Evolutionary conservation across 1,140 invertebrate species (phyloP), one percentile per base, ranked within the genome.

Genomic region (Plectrocnemia conspersa): DNA sequence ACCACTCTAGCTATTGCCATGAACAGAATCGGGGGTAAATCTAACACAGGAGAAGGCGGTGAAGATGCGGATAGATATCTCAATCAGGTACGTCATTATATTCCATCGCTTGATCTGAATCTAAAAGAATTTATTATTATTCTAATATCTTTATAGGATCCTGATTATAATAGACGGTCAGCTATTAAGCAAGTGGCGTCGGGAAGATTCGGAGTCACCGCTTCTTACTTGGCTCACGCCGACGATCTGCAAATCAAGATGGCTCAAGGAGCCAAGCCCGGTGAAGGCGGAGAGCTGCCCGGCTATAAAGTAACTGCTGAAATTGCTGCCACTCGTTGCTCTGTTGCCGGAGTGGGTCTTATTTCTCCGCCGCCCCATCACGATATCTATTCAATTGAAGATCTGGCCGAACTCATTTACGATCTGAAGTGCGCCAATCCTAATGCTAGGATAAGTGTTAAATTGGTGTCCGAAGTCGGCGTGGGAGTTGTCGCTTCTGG

Each of bases 381-480:
- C 72, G 96, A 99, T 68, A 98, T 99, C 71, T 99, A 99, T 74
- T 97, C 93, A 25, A 99, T 99, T 66, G 97, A 99, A 76, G 97
- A 99, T 79, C 77, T 99, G 62, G 93, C 96, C 1, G 93, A 99
- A 77, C 78, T 99, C 27, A 98, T 99, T 66, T 98, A 98, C 67
- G 97, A 99, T 74, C 77, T 99, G 36, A 99, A 99, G 73, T 94
- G 91, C 69, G 90, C 95, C 35, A 99, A 99, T 79, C 97, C 97
- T 0, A 78, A 79, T 48, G 96, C 96, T 1, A 77, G 95, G 42
- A 95, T 99, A 56, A 97, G 93, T 41, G 97, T 99, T 0, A 99
- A 99, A 71, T 77, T 99, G 11, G 97, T 99, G 3, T 98, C 96
- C 0, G 96, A 98, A 79, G 93, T 97, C 27, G 97, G 97, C 3